Conservation (phyloP, 2,888 invertebrate species). For the Philonicus albiceps region DNA sequence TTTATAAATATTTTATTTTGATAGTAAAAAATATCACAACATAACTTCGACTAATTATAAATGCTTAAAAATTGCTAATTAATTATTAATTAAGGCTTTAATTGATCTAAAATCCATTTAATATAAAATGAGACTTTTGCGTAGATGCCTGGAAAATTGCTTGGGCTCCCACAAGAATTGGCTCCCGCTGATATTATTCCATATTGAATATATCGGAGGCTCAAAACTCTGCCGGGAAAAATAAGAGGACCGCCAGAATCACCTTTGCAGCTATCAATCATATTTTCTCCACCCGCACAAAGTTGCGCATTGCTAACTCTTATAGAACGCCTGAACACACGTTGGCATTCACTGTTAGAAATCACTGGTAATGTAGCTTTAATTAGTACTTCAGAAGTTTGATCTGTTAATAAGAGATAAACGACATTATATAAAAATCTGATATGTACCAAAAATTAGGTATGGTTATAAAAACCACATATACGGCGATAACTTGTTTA, state of each 20-base stretch:
- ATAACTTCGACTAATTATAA: neutral
- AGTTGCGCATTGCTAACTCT: slow-evolving; percentile 63
- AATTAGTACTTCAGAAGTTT: slow-evolving; percentile 51
- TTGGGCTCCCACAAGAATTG: slow-evolving; percentile 63
- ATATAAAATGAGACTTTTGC: slow-evolving; percentile 65
- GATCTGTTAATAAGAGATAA: slow-evolving; percentile 1
- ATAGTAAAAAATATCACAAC: neutral
- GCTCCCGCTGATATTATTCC: slow-evolving; percentile 74
- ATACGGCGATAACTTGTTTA: no score
- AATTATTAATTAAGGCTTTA: neutral
- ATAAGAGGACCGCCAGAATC: slow-evolving; percentile 55
- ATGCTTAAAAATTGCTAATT: neutral
- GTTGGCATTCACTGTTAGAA: slow-evolving; percentile 56
- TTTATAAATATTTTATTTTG: neutral
- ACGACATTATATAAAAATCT: neutral
- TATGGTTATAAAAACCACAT: neutral
- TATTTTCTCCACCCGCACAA: slow-evolving; percentile 66
- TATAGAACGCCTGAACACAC: slow-evolving; percentile 52
- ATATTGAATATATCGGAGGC: slow-evolving; percentile 55
- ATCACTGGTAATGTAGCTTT: slow-evolving; percentile 60
- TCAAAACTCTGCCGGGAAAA: slow-evolving; percentile 49
- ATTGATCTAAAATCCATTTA: slow-evolving; percentile 65
- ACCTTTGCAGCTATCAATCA: slow-evolving; percentile 47
- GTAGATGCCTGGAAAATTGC: slow-evolving; percentile 67
- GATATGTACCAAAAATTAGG: neutral